Evolutionary conservation across 2,888 invertebrate genomes (phyloP).

Genomic region (Tachina fera): DNA sequence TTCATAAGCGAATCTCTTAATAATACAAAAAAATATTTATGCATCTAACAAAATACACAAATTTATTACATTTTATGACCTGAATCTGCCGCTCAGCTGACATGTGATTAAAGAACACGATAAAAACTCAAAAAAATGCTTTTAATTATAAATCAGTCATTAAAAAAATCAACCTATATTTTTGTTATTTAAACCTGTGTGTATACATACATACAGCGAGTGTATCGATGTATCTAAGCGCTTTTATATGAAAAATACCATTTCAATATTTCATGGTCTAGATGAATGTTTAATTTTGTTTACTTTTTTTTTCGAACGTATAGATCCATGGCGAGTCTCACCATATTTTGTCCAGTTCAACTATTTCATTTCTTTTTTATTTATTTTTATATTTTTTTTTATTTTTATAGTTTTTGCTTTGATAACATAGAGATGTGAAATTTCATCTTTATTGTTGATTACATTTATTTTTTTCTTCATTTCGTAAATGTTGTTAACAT

Average conservation of each 20-base stretch:
- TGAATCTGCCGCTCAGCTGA: no score
- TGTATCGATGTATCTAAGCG: not conserved
- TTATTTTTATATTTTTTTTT: not conserved
- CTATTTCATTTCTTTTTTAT: conserved; percentile 41
- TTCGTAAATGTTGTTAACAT: conserved; percentile 50
- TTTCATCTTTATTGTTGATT: conserved; percentile 44
- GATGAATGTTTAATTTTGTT: conserved; percentile 45
- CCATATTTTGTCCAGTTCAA: conserved; percentile 62
- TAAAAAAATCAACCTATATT: conserved; percentile 6
- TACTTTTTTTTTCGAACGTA: not conserved
- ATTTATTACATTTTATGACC: no score
- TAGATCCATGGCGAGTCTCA: conserved; percentile 59
- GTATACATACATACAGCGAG: not conserved
- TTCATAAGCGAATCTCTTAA: no score
- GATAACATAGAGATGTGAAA: conserved; percentile 64
- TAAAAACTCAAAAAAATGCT: not conserved
- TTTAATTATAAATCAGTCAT: not conserved
- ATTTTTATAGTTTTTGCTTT: conserved; percentile 32
- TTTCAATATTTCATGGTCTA: conserved; percentile 60
- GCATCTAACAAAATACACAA: no score
- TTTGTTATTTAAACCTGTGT: not conserved
- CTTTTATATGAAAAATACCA: conserved; percentile 13
- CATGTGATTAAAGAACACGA: no score
- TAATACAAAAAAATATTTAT: no score
- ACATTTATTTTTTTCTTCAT: conserved; percentile 8